Conservation (phyloP, 1,140 invertebrate species). For the Himalopsyche phryganea region DNA sequence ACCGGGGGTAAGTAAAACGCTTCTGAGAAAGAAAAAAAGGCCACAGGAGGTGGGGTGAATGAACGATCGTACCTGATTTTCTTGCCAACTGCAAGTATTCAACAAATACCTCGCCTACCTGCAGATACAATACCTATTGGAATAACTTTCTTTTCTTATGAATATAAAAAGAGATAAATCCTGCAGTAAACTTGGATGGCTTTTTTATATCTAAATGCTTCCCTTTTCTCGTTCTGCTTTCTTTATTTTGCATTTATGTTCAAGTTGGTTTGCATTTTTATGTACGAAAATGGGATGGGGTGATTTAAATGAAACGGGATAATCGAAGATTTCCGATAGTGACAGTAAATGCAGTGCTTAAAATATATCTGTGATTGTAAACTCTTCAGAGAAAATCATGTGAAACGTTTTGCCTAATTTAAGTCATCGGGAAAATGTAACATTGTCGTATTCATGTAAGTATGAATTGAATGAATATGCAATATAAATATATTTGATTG, state of each 20-base stretch:
- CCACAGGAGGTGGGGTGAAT: conserved; percentile 21
- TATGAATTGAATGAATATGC: no score
- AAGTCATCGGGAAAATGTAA: no score
- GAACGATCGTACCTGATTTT: conserved; percentile 23
- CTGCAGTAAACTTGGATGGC: conserved; percentile 32
- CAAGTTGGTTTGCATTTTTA: conserved; percentile 30
- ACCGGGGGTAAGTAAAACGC: conserved; percentile 13
- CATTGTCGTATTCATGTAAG: no score
- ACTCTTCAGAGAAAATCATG: conserved; percentile 15
- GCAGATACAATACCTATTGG: conserved; percentile 34
- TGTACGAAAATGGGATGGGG: conserved; percentile 30
- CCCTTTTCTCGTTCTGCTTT: conserved; percentile 30
- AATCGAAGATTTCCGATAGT: conserved; percentile 33
- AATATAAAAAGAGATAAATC: conserved; percentile 36
- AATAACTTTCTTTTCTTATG: conserved; percentile 34
- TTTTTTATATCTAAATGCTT: conserved; percentile 35
- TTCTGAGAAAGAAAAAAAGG: conserved; percentile 21
- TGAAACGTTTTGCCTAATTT: no score
- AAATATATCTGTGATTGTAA: conserved; percentile 11
- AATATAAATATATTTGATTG: no score
- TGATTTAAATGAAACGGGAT: conserved; percentile 32
- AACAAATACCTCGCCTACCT: conserved; percentile 17
- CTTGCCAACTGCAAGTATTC: conserved; percentile 2
- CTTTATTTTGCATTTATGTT: conserved; percentile 33
- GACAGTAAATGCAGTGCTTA: conserved; percentile 1